phyloP scores from a whole-genome alignment of 2,797 vertebrate genomes.

The Acrossocheilus wenchowensis region DNA sequence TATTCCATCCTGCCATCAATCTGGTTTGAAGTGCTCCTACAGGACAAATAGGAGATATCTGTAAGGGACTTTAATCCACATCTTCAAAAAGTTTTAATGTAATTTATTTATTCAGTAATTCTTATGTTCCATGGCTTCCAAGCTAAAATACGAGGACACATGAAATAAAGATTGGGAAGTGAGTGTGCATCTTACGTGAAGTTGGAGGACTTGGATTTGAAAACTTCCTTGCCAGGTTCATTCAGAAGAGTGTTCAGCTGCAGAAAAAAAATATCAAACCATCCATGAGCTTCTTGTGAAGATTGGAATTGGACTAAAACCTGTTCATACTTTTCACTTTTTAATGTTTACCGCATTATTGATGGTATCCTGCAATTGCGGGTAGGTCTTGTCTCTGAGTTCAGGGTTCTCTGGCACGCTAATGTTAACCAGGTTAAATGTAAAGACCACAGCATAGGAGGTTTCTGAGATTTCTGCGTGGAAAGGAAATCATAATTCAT shows the following conservation, averaged over 20 bases:
- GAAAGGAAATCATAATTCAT: neutral
- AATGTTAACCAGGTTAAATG: constrained; percentile 5
- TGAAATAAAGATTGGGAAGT: neutral
- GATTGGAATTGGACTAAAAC: neutral
- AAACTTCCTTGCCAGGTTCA: neutral
- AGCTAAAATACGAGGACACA: neutral
- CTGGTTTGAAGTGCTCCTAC: neutral
- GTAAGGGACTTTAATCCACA: no score
- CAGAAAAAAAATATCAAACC: neutral
- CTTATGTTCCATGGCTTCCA: no score
- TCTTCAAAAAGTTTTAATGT: no score
- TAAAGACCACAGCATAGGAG: neutral
- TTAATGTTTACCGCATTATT: neutral
- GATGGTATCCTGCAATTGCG: neutral
- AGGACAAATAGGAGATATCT: neutral
- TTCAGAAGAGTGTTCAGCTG: constrained; percentile 44
- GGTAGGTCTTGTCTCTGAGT: neutral
- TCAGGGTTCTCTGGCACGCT: neutral
- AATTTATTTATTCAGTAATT: no score
- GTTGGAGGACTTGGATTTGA: neutral
- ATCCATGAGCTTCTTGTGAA: neutral
- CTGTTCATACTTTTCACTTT: no score
- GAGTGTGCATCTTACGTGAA: neutral
- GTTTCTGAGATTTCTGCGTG: constrained; percentile 14
- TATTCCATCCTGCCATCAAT: neutral